A percentile compares a stretch with the other conserved stretches of the same genome.
Conservation (phyloP, 37 sponge, comb jelly and placozoan genomes). For the Amphimedon queenslandica region DNA sequence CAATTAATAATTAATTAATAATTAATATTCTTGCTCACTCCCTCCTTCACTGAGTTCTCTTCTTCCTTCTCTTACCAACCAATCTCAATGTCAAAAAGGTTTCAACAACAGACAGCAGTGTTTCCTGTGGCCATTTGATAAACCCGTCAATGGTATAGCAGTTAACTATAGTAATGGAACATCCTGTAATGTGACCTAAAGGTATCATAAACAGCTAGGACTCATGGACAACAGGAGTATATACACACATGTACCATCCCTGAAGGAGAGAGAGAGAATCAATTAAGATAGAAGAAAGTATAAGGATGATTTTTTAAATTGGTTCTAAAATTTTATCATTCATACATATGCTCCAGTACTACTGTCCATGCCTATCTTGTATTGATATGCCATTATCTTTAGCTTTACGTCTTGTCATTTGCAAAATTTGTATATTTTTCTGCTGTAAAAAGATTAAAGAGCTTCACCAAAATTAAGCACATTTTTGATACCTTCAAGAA, state of each 20-base stretch:
- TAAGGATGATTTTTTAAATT: too few relatives aligned
- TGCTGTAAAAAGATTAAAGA: conserved; percentile 87
- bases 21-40: too few relatives aligned
- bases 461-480: conserved; percentile 99
- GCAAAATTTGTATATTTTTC: conserved; percentile 90
- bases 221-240: conserved; percentile 99
- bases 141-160: conserved; percentile 99
- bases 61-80: too few relatives aligned
- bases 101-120: conserved; percentile 92
- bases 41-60: too few relatives aligned
- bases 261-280: background rate
- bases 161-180: conserved; percentile 98
- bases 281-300: too few relatives aligned
- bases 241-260: conserved; percentile 93
- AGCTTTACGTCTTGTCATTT: conserved; percentile 70
- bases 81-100: too few relatives aligned
- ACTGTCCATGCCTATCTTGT: conserved; percentile 66
- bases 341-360: too few relatives aligned
- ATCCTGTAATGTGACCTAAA: conserved; percentile 93
- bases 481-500: conserved; percentile 98
- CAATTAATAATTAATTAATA: too few relatives aligned
- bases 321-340: too few relatives aligned
- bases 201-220: conserved; percentile 95
- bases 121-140: conserved; percentile 95
- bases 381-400: conserved; percentile 83